Evolutionary conservation across 1,140 invertebrate genomes (phyloP).

Genomic region (Lucilia sericata): DNA sequence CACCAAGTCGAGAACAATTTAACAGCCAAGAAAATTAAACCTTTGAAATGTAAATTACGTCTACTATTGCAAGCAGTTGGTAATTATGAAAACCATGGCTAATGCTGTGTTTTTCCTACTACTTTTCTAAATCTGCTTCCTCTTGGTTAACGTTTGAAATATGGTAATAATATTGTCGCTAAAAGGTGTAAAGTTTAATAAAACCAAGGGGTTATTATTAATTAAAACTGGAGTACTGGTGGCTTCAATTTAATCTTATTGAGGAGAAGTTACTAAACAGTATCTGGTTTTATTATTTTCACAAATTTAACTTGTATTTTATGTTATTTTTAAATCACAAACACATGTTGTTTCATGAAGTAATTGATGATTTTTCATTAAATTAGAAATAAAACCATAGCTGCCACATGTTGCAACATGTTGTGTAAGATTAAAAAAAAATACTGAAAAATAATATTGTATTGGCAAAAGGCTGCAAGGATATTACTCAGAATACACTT

Average conservation of each 20-base stretch:
- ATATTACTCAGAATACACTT: too few relatives aligned
- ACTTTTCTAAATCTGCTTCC: too few relatives aligned
- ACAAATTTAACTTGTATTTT: neutral
- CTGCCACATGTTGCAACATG: slow-evolving; percentile 5
- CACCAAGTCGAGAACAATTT: neutral
- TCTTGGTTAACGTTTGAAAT: neutral
- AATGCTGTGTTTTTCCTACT: neutral
- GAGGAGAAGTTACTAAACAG: too few relatives aligned
- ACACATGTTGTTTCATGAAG: neutral
- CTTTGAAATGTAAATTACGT: slow-evolving; percentile 3
- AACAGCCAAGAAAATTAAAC: slow-evolving; percentile 12
- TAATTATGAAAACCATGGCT: slow-evolving; percentile 1
- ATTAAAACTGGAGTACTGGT: neutral
- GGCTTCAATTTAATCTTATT: too few relatives aligned
- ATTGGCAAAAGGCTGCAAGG: too few relatives aligned
- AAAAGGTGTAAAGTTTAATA: neutral
- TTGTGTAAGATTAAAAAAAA: neutral
- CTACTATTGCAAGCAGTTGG: neutral
- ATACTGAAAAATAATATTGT: too few relatives aligned
- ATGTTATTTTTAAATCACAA: neutral
- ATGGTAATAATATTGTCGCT: slow-evolving; percentile 4
- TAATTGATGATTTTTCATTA: slow-evolving; percentile 20
- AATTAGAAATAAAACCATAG: slow-evolving; percentile 1
- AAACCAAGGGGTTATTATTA: neutral
- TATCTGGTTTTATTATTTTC: too few relatives aligned